Evolutionary conservation across 2,797 vertebrate genomes (phyloP), one percentile per base, ranked within the genome.

Genomic region (Pipistrellus nathusii): DNA sequence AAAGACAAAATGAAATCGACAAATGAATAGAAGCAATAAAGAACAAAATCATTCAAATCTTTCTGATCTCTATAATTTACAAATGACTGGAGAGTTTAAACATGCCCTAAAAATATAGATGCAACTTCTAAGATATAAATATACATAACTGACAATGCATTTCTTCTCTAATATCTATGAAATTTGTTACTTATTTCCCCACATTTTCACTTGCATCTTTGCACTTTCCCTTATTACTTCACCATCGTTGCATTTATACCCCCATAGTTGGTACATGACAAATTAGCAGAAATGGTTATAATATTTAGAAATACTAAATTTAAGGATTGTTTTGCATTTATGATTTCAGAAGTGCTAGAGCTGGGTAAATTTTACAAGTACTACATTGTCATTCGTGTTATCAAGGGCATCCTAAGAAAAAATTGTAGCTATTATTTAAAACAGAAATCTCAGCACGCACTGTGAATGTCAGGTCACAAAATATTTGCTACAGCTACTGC

Each of bases 31-130:
- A 59, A 38, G 20, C 48, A 90, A 78, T n/a, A 88, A 88, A 91
- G 35, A 73, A 41, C 91, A 78, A 86, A 93, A 83, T 41, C 25
- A 85, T 51, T 88, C 41, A 85, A 68, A 77, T 83, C 6, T 83
- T 85, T 53, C 55, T 83, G 25, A 59, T 4, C 23, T 77, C 25
- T 81, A 46, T 89, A 21, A 78, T 46, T 75, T 48, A 68, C 21
- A 83, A 25, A 82, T 6, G 30, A 68, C 8, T 48, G 30, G 66
- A 62, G 21, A 90, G 10, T 66, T 41, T 68, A 92, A 92, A 87
- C 10, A 41, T n/a, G 20, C 17, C 69, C 35, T 88, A 27, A 82
- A 91, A 77, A 51, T 66, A 66, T 66, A 57, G 21, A 55, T 27
- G 15, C 12, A 72, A 46, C 76, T 88, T n/a, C 5, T 71, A 81